Conservation (phyloP, 1,140 invertebrate genomes). For the Trichonephila clavipes region DNA sequence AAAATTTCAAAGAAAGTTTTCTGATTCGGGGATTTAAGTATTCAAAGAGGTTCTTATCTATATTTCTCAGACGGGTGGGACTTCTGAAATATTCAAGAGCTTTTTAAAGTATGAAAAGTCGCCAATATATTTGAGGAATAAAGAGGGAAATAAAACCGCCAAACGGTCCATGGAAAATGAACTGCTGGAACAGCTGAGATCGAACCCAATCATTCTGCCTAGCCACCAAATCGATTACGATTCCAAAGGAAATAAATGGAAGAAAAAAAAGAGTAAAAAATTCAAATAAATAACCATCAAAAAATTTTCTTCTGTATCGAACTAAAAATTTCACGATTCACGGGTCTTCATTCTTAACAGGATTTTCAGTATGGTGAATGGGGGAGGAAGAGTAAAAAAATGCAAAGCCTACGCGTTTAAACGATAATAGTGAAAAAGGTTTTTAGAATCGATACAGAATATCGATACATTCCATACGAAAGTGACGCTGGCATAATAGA, state of each 20-base stretch:
- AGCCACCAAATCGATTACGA: constrained; percentile 55
- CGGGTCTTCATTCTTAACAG: constrained; percentile 59
- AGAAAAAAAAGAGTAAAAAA: background rate
- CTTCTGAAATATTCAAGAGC: constrained; percentile 23
- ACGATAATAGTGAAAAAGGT: constrained; percentile 56
- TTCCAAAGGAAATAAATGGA: constrained; percentile 36
- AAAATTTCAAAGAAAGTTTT: background rate
- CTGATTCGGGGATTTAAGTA: constrained; percentile 2
- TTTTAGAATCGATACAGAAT: constrained; percentile 33
- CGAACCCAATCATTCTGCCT: constrained; percentile 68
- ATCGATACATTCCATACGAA: constrained; percentile 69
- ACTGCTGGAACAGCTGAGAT: constrained; percentile 47
- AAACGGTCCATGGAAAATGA: constrained; percentile 55
- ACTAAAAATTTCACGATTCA: constrained; percentile 68
- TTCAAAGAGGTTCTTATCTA: constrained; percentile 20
- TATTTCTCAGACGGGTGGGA: background rate
- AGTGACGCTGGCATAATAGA: constrained; percentile 62
- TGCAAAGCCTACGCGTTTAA: constrained; percentile 25
- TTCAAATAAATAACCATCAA: constrained; percentile 68
- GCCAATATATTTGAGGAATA: constrained; percentile 21
- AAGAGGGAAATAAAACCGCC: constrained; percentile 47
- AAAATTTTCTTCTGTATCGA: constrained; percentile 53
- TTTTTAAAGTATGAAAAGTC: constrained; percentile 38
- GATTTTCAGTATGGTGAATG: constrained; percentile 63
- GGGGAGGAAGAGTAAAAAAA: background rate